Evolutionary conservation across 2,797 vertebrate species (phyloP).

Genomic region (Clarias pachynema): DNA sequence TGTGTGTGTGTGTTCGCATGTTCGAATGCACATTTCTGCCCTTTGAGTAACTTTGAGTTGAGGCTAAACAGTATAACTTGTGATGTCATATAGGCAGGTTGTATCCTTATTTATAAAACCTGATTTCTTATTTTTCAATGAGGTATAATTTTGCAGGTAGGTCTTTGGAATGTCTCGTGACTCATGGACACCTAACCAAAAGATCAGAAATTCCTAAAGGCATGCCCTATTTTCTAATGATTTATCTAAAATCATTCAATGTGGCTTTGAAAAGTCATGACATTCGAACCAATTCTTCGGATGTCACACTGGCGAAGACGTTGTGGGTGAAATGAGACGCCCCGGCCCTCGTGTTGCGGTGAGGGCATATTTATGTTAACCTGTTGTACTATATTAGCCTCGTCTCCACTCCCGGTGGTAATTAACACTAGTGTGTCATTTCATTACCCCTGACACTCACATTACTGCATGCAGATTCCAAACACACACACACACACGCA

Average conservation of each 20-base stretch:
- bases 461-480: conserved; percentile 48
- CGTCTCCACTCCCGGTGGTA: conserved; percentile 53
- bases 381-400: conserved; percentile 53
- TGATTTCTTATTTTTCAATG: neutral
- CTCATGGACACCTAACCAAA: neutral
- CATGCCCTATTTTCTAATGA: neutral
- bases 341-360: neutral
- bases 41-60: neutral
- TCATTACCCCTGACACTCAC: conserved; percentile 56
- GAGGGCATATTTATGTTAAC: conserved; percentile 60
- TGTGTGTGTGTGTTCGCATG: neutral
- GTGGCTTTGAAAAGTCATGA: neutral
- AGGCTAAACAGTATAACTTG: neutral
- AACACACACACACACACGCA: conserved; percentile 54
- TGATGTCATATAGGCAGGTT: neutral
- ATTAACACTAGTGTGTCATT: conserved; percentile 72
- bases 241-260: neutral
- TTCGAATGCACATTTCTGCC: neutral
- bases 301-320: neutral
- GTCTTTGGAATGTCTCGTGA: neutral
- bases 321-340: neutral
- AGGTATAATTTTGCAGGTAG: neutral
- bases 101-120: neutral
- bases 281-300: neutral
- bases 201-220: neutral